phyloP scores from a whole-genome alignment of 1,140 invertebrate species.

The Araneus ventricosus region DNA sequence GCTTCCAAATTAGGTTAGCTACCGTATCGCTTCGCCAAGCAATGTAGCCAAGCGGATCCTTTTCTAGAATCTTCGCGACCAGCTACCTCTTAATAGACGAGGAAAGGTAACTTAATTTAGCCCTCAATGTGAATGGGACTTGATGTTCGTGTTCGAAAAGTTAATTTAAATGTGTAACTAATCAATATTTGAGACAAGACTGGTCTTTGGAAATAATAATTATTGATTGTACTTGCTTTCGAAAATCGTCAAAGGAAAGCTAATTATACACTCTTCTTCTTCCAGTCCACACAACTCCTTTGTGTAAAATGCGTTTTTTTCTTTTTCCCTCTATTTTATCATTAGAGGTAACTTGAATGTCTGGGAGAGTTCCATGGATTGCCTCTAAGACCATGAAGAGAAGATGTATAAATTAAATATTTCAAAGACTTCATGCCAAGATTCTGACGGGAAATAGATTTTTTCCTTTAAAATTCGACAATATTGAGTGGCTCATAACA shows the following conservation, averaged over 20 bases:
- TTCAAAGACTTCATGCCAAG: no score
- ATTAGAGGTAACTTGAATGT: no score
- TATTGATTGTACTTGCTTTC: slow-evolving; percentile 46
- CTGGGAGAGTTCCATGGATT: no score
- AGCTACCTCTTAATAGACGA: slow-evolving; percentile 44
- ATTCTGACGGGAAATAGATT: no score
- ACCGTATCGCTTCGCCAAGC: slow-evolving; percentile 61
- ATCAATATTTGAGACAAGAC: slow-evolving; percentile 54
- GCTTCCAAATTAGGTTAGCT: slow-evolving; percentile 65
- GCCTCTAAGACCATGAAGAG: no score
- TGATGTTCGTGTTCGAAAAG: slow-evolving; percentile 57
- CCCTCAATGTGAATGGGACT: slow-evolving; percentile 58
- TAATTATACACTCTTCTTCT: neutral
- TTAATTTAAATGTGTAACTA: slow-evolving; percentile 71
- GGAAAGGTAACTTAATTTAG: slow-evolving; percentile 62
- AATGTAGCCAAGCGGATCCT: slow-evolving; percentile 47
- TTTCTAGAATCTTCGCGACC: neutral
- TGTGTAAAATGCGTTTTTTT: neutral
- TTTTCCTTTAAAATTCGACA: no score
- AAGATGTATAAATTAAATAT: no score
- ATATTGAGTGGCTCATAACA: no score
- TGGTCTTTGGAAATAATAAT: slow-evolving; percentile 59
- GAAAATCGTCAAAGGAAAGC: neutral
- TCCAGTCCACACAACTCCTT: neutral
- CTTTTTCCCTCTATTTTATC: neutral